phyloP scores from a whole-genome alignment of 2,888 invertebrate species.

The Smittia aterrima region DNA sequence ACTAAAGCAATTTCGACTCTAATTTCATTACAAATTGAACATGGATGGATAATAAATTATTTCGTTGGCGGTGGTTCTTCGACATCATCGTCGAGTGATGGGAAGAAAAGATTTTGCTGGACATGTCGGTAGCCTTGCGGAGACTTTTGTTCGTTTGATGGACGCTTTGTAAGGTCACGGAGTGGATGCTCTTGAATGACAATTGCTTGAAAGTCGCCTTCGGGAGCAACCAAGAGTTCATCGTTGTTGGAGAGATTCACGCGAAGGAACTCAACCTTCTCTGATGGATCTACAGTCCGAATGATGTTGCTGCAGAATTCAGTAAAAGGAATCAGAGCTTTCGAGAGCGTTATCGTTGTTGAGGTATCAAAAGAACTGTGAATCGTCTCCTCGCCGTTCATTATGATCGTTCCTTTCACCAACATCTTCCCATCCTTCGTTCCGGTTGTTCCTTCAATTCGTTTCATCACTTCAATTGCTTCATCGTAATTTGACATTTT shows the following conservation, averaged over 20 bases:
- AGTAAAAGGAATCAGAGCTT: neutral
- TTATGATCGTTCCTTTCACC: constrained; percentile 1
- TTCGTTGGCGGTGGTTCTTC: neutral
- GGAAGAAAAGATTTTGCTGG: constrained; percentile 18
- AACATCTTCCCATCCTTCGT: constrained; percentile 1
- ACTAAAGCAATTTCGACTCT: neutral
- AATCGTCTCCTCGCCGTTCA: neutral
- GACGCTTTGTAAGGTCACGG: neutral
- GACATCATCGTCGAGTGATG: constrained; percentile 26
- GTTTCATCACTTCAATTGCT: neutral
- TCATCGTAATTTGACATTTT: neutral
- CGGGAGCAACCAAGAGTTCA: neutral
- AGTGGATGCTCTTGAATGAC: constrained; percentile 25
- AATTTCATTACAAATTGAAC: constrained; percentile 34
- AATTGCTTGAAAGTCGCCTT: constrained; percentile 11
- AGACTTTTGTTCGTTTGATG: neutral
- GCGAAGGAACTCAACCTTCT: constrained; percentile 11
- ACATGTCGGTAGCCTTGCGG: neutral
- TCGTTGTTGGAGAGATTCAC: neutral
- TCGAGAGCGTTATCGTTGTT: neutral
- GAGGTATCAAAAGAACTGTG: constrained; percentile 10
- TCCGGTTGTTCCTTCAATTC: neutral
- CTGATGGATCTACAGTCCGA: neutral
- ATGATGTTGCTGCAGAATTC: neutral
- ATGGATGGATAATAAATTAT: constrained; percentile 33